Conservation (phyloP, 2,888 invertebrate genomes). For the Pterobdella sp. region DNA sequence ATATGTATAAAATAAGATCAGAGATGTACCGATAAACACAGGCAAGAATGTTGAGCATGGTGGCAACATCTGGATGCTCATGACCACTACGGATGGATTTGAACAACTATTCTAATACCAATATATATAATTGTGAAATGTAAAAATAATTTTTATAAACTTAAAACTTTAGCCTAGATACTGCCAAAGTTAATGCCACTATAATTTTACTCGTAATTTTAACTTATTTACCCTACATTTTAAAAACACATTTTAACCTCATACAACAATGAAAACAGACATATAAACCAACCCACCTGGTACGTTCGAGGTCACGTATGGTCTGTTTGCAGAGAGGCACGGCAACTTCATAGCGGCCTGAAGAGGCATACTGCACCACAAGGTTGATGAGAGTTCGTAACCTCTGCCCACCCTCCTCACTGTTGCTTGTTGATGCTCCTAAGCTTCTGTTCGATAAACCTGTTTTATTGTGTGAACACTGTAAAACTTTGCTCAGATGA, state of each 20-base stretch:
- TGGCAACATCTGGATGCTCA: slow-evolving; percentile 97
- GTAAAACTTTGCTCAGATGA: neutral
- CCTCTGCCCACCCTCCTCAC: neutral
- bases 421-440: neutral
- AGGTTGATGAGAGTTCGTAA: neutral
- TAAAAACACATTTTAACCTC: neutral
- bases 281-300: slow-evolving; percentile 55
- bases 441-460: neutral
- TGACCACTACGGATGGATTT: slow-evolving; percentile 67
- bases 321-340: slow-evolving; percentile 99
- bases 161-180: too few species aligned
- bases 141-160: too few species aligned
- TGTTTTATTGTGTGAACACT: neutral
- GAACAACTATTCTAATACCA: too few species aligned
- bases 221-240: too few species aligned
- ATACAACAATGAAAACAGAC: neutral
- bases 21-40: neutral
- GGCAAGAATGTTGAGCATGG: slow-evolving; percentile 88
- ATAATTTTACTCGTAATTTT: too few species aligned
- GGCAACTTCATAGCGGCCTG: slow-evolving; percentile 73
- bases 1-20: neutral
- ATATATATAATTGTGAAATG: too few species aligned
- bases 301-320: slow-evolving; percentile 94
- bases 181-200: too few species aligned
- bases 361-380: slow-evolving; percentile 1